These are phyloP conservation scores for Caerostris darwini DNA, from an alignment of 1,140 invertebrate genomes.

Conservation along the genomic window DNA sequence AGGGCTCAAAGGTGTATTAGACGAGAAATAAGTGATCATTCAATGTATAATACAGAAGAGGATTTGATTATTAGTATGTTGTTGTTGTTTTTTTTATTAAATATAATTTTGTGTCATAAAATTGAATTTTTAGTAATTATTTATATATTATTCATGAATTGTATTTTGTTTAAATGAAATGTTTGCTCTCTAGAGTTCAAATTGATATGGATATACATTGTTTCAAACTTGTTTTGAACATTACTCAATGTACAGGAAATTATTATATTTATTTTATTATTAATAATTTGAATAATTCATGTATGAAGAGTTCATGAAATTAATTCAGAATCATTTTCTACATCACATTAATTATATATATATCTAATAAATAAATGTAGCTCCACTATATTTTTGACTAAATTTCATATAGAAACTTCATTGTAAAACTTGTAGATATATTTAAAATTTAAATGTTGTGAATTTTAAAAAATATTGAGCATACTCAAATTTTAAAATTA, in stretches of 20 bases:
- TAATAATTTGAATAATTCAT: background rate
- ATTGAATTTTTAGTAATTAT: background rate
- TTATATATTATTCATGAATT: background rate
- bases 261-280: background rate
- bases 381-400: too few species aligned
- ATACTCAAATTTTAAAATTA: too few species aligned
- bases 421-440: too few species aligned
- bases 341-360: too few species aligned
- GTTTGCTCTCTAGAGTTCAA: constrained; percentile 1
- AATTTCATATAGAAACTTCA: too few species aligned
- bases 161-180: background rate
- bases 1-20: constrained; percentile 8
- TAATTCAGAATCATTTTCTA: too few species aligned
- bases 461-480: too few species aligned
- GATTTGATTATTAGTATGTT: constrained; percentile 50
- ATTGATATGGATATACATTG: background rate
- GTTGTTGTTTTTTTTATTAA: background rate
- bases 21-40: constrained; percentile 55
- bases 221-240: background rate
- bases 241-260: background rate
- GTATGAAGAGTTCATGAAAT: too few species aligned
- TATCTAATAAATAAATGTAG: too few species aligned
- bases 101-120: background rate
- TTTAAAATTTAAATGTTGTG: background rate
- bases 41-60: constrained; percentile 59